A percentile compares a stretch with the other conserved stretches of the same genome.
phyloP scores from a whole-genome alignment of 1,140 invertebrate genomes.

The Cydia amplana region DNA sequence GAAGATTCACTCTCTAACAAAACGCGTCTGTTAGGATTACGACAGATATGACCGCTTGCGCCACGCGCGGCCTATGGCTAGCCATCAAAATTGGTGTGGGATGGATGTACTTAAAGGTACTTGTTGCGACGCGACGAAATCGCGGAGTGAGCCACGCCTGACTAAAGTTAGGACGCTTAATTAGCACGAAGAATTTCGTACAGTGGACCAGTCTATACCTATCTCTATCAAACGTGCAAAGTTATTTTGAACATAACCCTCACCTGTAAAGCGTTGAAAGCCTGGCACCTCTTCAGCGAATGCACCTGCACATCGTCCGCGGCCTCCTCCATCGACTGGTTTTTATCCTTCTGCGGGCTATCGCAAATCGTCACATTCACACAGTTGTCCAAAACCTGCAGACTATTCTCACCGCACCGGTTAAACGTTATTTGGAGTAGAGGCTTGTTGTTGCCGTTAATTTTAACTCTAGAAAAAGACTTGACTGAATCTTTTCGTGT shows the following conservation, averaged over 20 bases:
- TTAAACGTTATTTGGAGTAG: constrained; percentile 69
- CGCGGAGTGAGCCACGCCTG: too few species aligned
- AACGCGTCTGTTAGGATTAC: too few species aligned
- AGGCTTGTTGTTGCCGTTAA: constrained; percentile 72
- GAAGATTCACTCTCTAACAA: too few species aligned
- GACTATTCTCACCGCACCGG: constrained; percentile 60
- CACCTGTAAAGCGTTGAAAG: constrained; percentile 77
- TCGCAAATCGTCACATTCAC: constrained; percentile 69
- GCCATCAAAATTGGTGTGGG: too few species aligned
- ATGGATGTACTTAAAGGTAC: too few species aligned
- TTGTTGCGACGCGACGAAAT: too few species aligned
- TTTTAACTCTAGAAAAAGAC: constrained; percentile 68
- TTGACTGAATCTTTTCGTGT: constrained; percentile 50
- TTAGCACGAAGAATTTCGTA: too few species aligned
- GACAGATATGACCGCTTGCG: too few species aligned
- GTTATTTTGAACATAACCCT: neutral
- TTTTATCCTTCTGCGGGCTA: constrained; percentile 49
- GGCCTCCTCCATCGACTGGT: constrained; percentile 54
- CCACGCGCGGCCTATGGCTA: too few species aligned
- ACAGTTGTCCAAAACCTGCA: constrained; percentile 67
- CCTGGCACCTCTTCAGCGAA: constrained; percentile 74
- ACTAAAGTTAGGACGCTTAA: too few species aligned
- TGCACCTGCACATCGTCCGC: constrained; percentile 59
- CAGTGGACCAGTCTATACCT: too few species aligned
- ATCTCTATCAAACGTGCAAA: too few species aligned